A percentile compares a stretch with the other conserved stretches of the same genome.
These are phyloP conservation scores for Nephotettix cincticeps DNA, from an alignment of 1,140 invertebrate species.

Conservation along the genomic window DNA sequence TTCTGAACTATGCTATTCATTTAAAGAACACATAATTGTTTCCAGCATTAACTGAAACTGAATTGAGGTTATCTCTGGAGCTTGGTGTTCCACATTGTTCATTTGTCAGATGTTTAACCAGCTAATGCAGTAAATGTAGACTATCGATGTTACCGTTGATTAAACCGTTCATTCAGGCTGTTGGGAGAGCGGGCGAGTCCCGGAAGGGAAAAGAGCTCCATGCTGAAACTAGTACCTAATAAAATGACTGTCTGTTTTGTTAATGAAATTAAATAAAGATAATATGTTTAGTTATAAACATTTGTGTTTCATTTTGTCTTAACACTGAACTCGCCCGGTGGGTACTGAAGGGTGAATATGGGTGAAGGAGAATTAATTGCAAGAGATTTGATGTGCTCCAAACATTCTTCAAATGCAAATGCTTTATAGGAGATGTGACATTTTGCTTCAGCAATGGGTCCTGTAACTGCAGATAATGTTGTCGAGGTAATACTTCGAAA, in stretches of 20 bases:
- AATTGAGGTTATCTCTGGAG: neutral
- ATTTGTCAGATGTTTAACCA: conserved; percentile 11
- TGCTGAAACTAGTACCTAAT: conserved; percentile 15
- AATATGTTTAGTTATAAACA: conserved; percentile 18
- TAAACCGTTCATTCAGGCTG: neutral
- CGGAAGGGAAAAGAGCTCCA: neutral
- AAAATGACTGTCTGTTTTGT: conserved; percentile 18
- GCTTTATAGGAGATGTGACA: too few species aligned
- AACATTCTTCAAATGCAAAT: too few species aligned
- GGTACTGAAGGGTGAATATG: too few species aligned
- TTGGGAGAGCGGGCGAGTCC: neutral
- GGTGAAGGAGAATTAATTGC: too few species aligned
- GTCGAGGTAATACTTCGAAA: too few species aligned
- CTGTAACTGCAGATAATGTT: too few species aligned
- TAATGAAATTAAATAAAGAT: conserved; percentile 10
- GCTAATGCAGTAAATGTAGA: neutral
- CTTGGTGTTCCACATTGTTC: neutral
- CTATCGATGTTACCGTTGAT: neutral
- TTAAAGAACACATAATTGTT: neutral
- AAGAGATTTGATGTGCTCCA: too few species aligned
- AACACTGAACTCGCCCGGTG: too few species aligned
- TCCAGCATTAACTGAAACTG: neutral
- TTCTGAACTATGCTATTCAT: neutral
- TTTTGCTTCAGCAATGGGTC: too few species aligned
- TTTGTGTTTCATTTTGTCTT: too few species aligned